A percentile compares a stretch with the other conserved stretches of the same genome.
phyloP scores from a whole-genome alignment of 2,113 vertebrate genomes.

The Megaleporinus macrocephalus region DNA sequence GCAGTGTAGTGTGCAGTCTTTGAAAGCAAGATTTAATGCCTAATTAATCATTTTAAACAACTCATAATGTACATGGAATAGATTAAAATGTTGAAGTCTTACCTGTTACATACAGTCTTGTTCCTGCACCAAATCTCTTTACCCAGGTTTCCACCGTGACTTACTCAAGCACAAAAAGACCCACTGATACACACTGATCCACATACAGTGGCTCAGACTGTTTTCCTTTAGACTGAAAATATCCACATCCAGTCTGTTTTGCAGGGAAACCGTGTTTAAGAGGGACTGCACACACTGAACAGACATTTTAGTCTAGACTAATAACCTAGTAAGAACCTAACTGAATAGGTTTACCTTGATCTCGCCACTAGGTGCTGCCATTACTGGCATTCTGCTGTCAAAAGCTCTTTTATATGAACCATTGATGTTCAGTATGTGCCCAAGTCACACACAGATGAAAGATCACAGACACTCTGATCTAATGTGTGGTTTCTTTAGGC shows the following conservation, averaged over 20 bases:
- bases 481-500: too few species aligned
- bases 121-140: slow-evolving; percentile 36
- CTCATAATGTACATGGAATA: not conserved
- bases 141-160: slow-evolving; percentile 1
- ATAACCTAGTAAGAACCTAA: not conserved
- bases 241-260: too few species aligned
- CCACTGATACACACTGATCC: not conserved
- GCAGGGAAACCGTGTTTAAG: too few species aligned
- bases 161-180: slow-evolving; percentile 1
- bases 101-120: slow-evolving; percentile 41
- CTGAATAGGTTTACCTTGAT: not conserved
- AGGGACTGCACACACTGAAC: too few species aligned
- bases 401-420: not conserved
- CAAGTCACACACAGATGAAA: too few species aligned
- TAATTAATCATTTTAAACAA: not conserved
- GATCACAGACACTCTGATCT: too few species aligned
- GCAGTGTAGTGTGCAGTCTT: too few species aligned
- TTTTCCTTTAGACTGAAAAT: too few species aligned
- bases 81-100: not conserved
- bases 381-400: not conserved
- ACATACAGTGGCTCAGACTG: not conserved
- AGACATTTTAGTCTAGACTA: not conserved
- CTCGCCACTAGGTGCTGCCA: slow-evolving; percentile 14
- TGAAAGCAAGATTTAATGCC: not conserved
- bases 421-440: not conserved